These are phyloP conservation scores for Aythya baeri DNA, from an alignment of 2,113 vertebrate genomes.

Conservation along the genomic window DNA sequence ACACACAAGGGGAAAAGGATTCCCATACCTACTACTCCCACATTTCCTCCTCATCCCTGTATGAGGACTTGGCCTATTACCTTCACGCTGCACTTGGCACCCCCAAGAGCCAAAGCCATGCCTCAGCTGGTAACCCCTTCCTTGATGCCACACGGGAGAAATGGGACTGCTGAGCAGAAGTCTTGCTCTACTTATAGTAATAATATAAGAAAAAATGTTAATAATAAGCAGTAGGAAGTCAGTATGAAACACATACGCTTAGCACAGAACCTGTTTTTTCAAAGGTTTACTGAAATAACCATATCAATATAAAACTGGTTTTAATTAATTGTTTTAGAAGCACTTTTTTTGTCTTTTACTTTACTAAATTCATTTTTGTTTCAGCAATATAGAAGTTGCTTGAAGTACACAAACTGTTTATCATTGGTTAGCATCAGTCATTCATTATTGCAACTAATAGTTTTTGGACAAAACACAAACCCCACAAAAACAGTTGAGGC, in stretches of 20 bases:
- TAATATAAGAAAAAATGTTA: neutral
- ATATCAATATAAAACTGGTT: neutral
- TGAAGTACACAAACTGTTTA: neutral
- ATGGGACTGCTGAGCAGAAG: too few relatives aligned
- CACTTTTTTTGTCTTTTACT: neutral
- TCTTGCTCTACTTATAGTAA: neutral
- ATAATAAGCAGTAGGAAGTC: neutral
- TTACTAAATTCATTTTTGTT: neutral
- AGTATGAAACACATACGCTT: neutral
- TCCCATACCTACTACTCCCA: too few relatives aligned
- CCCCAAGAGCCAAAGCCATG: too few relatives aligned
- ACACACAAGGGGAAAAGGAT: too few relatives aligned
- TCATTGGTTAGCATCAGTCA: neutral
- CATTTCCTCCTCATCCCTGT: too few relatives aligned
- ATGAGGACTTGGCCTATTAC: too few relatives aligned
- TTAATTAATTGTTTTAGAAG: neutral
- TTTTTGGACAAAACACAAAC: neutral
- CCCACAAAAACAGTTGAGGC: neutral
- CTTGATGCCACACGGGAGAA: too few relatives aligned
- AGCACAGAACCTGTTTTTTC: neutral
- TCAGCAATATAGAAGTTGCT: neutral
- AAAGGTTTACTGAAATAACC: neutral
- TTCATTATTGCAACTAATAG: neutral
- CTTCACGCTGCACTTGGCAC: too few relatives aligned
- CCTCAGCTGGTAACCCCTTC: too few relatives aligned